Evolutionary conservation across 1,140 invertebrate genomes (phyloP).

Genomic region (Neodiprion pinetum): DNA sequence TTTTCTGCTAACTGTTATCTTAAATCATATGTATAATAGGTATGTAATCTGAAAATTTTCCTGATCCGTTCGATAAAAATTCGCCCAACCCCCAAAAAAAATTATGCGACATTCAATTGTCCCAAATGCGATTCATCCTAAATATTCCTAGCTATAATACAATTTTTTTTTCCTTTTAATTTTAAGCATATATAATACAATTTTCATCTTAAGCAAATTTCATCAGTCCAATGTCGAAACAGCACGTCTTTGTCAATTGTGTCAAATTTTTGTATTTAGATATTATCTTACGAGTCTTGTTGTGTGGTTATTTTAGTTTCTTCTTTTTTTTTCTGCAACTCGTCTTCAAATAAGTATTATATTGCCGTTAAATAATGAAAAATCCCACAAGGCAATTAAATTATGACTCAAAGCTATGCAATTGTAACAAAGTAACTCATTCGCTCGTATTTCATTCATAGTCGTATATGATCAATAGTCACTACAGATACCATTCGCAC

Average conservation of each 20-base stretch:
- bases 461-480: too few relatives aligned
- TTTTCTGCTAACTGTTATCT: neutral
- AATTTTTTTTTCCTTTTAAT: neutral
- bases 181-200: slow-evolving; percentile 1
- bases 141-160: slow-evolving; percentile 4
- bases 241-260: neutral
- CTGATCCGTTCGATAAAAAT: neutral
- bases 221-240: neutral
- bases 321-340: slow-evolving; percentile 26
- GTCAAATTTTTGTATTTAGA: slow-evolving; percentile 30
- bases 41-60: neutral
- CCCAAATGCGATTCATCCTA: neutral
- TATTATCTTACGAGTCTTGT: slow-evolving; percentile 16
- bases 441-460: slow-evolving; percentile 21
- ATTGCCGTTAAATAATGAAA: slow-evolving; percentile 29
- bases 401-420: slow-evolving; percentile 29
- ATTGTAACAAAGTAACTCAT: slow-evolving; percentile 25
- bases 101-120: neutral
- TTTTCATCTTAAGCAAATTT: slow-evolving; percentile 3
- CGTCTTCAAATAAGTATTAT: slow-evolving; percentile 31
- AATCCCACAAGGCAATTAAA: slow-evolving; percentile 28
- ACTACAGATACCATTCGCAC: too few relatives aligned
- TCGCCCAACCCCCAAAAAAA: neutral
- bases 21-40: neutral
- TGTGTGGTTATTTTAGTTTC: slow-evolving; percentile 12